A percentile compares a stretch with the other conserved stretches of the same genome.
Conservation (phyloP, 2,888 invertebrate species). For the Nomada goodeniana region DNA sequence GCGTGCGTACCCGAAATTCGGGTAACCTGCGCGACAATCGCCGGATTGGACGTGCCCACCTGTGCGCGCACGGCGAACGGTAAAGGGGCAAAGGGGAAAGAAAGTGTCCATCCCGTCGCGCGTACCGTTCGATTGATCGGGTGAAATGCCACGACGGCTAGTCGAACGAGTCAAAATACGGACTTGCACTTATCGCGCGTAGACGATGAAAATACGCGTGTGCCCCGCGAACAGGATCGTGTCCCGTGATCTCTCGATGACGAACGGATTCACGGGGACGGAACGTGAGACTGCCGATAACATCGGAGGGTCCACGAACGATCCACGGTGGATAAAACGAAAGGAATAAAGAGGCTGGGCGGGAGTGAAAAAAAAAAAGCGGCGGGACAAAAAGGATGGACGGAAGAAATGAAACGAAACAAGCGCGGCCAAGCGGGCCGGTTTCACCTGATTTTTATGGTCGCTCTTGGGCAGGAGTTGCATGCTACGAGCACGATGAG, state of each 20-base stretch:
- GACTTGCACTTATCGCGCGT: constrained; percentile 34
- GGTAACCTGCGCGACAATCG: neutral
- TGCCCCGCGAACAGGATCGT: neutral
- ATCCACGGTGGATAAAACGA: constrained; percentile 5
- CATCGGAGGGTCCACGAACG: constrained; percentile 25
- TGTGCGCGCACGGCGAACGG: neutral
- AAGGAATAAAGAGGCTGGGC: neutral
- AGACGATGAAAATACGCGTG: constrained; percentile 17
- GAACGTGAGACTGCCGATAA: constrained; percentile 40
- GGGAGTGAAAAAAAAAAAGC: neutral
- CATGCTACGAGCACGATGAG: constrained; percentile 29
- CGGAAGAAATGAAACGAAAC: constrained; percentile 12
- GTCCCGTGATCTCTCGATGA: constrained; percentile 45
- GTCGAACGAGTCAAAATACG: constrained; percentile 44
- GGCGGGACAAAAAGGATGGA: neutral
- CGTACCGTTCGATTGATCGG: constrained; percentile 48
- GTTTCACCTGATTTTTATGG: constrained; percentile 57
- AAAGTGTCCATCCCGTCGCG: neutral
- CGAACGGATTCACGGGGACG: constrained; percentile 54
- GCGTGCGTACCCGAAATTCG: neutral
- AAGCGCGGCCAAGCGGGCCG: constrained; percentile 33
- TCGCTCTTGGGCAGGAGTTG: constrained; percentile 42
- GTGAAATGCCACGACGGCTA: constrained; percentile 40
- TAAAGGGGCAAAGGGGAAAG: constrained; percentile 16
- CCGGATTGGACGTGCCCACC: neutral